Evolutionary conservation across 1,140 invertebrate species (phyloP), one percentile per base, ranked within the genome.

Genomic region (Galendromus occidentalis): DNA sequence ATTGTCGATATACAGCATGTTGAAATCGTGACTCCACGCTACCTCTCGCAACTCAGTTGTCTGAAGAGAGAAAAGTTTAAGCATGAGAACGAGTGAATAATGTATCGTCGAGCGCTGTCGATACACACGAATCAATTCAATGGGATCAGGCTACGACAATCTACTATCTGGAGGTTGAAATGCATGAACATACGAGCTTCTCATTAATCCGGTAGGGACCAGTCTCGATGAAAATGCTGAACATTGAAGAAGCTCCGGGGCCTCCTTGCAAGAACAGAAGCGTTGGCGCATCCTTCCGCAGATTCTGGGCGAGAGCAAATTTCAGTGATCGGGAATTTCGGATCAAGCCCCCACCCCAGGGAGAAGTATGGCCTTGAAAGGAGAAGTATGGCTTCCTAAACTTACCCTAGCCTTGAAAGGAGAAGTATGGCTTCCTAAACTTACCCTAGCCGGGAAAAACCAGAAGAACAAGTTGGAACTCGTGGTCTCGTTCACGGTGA

Each of bases 391-490:
- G 18, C 12, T 44, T 12, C 12, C n/a, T 44, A 12, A 4, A 47
- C 72, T 73, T 71, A 78, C 79, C 70, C 79, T 73, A 0, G 86
- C 83, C n/a, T n/a, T 44, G 42, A 12, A 12, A 18, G 42, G 42
- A 44, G 42, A 12, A 12, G 42, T 44, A 44, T 12, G 12, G 18
- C 12, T 44, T 12, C 12, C n/a, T 44, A 12, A 4, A 47, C 72
- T 73, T 71, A 78, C 79, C 70, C 79, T 73, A 0, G 86, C 83
- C 0, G 86, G 87, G 73, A 90, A 91, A 70, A 87, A 91, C 88
- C 88, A 91, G 74, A 90, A 90, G 76, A 87, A 91, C 68, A 89
- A 79, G 72, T 90, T 89, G 0, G 86, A 86, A 69, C 87, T 84
- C 71, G 79, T 85, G 42, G 80, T 72, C 68, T 84, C 81, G 70